phyloP scores from a whole-genome alignment of 2,888 invertebrate species.

The Latrodectus elegans region DNA sequence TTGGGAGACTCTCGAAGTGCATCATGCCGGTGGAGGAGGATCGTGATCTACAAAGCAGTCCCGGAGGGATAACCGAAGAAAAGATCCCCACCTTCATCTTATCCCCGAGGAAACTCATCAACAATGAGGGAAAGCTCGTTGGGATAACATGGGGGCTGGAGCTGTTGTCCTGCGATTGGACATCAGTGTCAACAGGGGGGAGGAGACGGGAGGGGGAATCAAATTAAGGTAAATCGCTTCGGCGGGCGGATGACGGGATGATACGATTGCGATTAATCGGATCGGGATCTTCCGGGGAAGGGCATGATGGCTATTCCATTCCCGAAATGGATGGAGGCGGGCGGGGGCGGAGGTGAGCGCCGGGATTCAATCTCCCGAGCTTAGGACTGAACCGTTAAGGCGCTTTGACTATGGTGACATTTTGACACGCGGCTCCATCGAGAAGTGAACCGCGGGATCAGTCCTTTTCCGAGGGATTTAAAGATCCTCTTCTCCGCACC shows the following conservation, averaged over 20 bases:
- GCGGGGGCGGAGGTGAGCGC: slow-evolving; percentile 3
- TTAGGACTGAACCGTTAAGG: slow-evolving; percentile 60
- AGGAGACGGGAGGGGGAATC: slow-evolving; percentile 41
- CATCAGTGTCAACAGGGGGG: background rate
- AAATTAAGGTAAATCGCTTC: slow-evolving; percentile 66
- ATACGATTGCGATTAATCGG: slow-evolving; percentile 69
- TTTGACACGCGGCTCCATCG: slow-evolving; percentile 64
- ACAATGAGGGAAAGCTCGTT: background rate
- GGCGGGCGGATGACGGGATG: slow-evolving; percentile 65
- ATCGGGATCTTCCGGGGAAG: slow-evolving; percentile 53
- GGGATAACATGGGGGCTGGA: background rate
- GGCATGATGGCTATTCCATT: slow-evolving; percentile 30
- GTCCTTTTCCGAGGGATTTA: slow-evolving; percentile 50
- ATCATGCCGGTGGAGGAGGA: background rate
- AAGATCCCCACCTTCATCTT: background rate
- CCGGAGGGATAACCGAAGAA: background rate
- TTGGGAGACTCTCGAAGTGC: background rate
- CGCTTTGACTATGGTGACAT: slow-evolving; percentile 68
- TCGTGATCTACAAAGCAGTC: background rate
- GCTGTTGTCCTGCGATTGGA: background rate
- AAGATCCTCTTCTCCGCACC: slow-evolving; percentile 6
- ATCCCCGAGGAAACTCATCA: background rate
- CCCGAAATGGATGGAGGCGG: background rate
- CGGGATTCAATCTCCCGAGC: slow-evolving; percentile 49
- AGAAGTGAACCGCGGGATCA: slow-evolving; percentile 67